Percentiles rank a stretch among this genome's conserved stretches.
phyloP scores from a whole-genome alignment of 2,888 invertebrate species.

The Rhagonycha fulva region DNA sequence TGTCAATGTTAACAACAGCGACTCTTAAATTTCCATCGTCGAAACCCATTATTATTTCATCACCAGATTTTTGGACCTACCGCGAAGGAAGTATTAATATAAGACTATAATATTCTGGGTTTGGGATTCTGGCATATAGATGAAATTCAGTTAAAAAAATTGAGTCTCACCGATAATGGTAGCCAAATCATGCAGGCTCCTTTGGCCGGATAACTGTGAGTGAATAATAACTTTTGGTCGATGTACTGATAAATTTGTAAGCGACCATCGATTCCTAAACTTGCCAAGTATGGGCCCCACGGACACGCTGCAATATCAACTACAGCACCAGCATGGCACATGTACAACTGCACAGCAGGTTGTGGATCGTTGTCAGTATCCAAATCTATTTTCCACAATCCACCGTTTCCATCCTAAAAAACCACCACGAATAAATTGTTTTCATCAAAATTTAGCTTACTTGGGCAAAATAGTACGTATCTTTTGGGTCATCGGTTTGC shows the following conservation, averaged over 20 bases:
- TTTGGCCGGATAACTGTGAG: slow-evolving; percentile 63
- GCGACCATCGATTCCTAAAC: slow-evolving; percentile 74
- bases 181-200: slow-evolving; percentile 72
- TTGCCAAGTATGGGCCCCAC: slow-evolving; percentile 69
- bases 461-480: slow-evolving; percentile 73
- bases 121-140: too few species aligned
- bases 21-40: slow-evolving; percentile 73
- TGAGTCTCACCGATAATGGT: slow-evolving; percentile 61
- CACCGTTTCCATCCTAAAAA: slow-evolving; percentile 80
- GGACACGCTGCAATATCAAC: slow-evolving; percentile 72
- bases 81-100: slow-evolving; percentile 23
- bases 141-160: too few species aligned
- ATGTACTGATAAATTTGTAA: slow-evolving; percentile 75
- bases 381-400: slow-evolving; percentile 75
- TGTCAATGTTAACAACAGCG: slow-evolving; percentile 33
- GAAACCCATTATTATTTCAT: slow-evolving; percentile 70
- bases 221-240: slow-evolving; percentile 62
- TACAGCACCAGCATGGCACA: slow-evolving; percentile 78
- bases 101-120: too few species aligned
- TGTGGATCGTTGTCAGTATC: slow-evolving; percentile 58
- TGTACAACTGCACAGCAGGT: slow-evolving; percentile 60
- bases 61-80: slow-evolving; percentile 67
- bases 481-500: slow-evolving; percentile 50
- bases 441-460: slow-evolving; percentile 52
- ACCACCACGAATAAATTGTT: not conserved